Percentiles rank a stretch among this genome's conserved stretches.
Conservation (phyloP, 2,888 invertebrate species). For the Brachyptera putata region DNA sequence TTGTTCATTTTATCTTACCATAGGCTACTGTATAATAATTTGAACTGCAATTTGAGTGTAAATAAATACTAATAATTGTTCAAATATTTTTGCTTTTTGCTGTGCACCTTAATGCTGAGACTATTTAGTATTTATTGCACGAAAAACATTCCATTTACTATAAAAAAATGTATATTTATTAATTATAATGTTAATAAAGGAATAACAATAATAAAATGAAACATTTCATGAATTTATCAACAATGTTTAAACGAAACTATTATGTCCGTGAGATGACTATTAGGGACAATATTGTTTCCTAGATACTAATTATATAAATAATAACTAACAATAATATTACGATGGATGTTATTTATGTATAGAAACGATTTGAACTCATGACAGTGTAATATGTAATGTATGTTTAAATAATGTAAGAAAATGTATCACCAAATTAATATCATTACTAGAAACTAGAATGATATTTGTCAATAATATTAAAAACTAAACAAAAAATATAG, state of each 20-base stretch:
- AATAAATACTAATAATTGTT: no score
- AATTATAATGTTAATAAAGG: not conserved
- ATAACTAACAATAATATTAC: no score
- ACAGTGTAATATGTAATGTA: not conserved
- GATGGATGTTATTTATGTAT: not conserved
- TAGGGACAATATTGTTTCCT: not conserved
- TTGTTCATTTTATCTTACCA: no score
- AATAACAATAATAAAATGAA: not conserved
- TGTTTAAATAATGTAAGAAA: not conserved
- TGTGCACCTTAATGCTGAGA: no score
- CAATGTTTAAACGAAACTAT: not conserved
- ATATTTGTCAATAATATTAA: constrained; percentile 4
- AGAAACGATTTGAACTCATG: not conserved
- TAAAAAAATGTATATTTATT: not conserved
- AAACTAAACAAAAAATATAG: no score
- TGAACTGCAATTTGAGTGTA: no score
- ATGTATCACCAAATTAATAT: not conserved
- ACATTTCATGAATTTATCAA: not conserved
- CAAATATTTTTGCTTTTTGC: no score
- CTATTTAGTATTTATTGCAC: no score
- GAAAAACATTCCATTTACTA: not conserved
- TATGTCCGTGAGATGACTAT: not conserved
- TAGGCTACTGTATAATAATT: no score
- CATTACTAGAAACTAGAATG: not conserved
- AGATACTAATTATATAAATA: not conserved